A percentile compares a stretch with the other conserved stretches of the same genome.
These are phyloP conservation scores for Otocyon megalotis DNA, from an alignment of 2,113 vertebrate species.

Conservation along the genomic window DNA sequence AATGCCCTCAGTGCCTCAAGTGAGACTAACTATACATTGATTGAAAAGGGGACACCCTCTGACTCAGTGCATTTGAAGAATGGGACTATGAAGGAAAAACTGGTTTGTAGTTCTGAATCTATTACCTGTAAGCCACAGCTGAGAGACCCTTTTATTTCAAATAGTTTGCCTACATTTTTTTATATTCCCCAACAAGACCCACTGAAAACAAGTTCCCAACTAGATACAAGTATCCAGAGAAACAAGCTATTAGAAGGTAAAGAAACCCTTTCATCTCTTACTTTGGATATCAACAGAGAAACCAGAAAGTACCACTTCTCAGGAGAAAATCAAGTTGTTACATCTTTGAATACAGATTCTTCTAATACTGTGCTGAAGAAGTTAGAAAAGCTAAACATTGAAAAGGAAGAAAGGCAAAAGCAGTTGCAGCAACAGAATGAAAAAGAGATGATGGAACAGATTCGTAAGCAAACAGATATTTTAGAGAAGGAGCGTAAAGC, in stretches of 20 bases:
- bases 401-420: constrained; percentile 94
- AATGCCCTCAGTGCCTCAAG: constrained; percentile 77
- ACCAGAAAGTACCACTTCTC: constrained; percentile 57
- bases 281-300: constrained; percentile 66
- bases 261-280: background rate
- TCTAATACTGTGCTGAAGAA: constrained; percentile 90
- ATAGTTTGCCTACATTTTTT: constrained; percentile 95
- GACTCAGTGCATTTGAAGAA: constrained; percentile 76
- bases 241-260: constrained; percentile 81
- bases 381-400: constrained; percentile 93
- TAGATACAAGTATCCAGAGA: constrained; percentile 81
- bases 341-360: constrained; percentile 73
- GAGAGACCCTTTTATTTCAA: constrained; percentile 86
- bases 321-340: constrained; percentile 63
- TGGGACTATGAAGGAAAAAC: constrained; percentile 52
- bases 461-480: constrained; percentile 94
- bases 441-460: constrained; percentile 97
- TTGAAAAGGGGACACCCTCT: constrained; percentile 61
- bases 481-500: constrained; percentile 92
- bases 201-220: constrained; percentile 73
- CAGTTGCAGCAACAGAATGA: constrained; percentile 94
- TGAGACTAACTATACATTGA: constrained; percentile 40
- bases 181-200: constrained; percentile 90
- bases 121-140: constrained; percentile 73
- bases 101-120: constrained; percentile 60